Base-by-base conservation (phyloP, 2,888 invertebrate species). In the Diarsia rubi region DNA sequence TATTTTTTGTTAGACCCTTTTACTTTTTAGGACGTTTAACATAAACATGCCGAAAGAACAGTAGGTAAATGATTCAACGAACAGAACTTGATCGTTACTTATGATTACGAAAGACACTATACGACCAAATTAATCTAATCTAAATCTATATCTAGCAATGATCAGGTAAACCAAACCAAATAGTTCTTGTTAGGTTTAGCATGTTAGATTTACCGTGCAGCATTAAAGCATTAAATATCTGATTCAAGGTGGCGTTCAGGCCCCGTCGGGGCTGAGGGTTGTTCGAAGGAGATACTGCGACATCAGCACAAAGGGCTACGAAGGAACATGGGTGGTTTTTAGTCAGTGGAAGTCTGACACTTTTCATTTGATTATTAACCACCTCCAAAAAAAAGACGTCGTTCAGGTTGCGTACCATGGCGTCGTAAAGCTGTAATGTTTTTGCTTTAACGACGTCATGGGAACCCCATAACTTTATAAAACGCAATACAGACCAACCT, bases 381-480 rank as follows among this genome's bases (percentile, higher is more conserved):
- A 31, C 31, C 31, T 3, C 31, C 2, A 31, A 31, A 31, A 31
- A 31, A 31, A 31, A 31, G 31, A 8, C 8, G 37, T 8, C 37
- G 37, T 37, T 8, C 37, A 37, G 37, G 37, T 37, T 8, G 37
- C 37, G 6, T 8, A 37, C 37, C 37, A 37, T 37, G 37, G 8
- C 37, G 8, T 37, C 37, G 37, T 37, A 37, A 37, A 37, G 37
- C 37, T 8, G 37, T 6, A 37, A 0, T 37, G 37, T 37, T 37
- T 37, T 37, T 37, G 37, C 37, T 37, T 37, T 37, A 37, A 37
- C 37, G 37, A 37, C 8, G 37, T 37, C 37, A 37, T 37, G 37
- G 37, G 6, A 37, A 37, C 37, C 37, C 37, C 37, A 37, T 54
- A 12, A 16, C 45, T 54, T 45, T 49, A 81, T 82, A 69, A 81